A percentile compares a stretch with the other conserved stretches of the same genome.
phyloP scores from a whole-genome alignment of 2,888 invertebrate species.

The Drosophila longiperda region DNA sequence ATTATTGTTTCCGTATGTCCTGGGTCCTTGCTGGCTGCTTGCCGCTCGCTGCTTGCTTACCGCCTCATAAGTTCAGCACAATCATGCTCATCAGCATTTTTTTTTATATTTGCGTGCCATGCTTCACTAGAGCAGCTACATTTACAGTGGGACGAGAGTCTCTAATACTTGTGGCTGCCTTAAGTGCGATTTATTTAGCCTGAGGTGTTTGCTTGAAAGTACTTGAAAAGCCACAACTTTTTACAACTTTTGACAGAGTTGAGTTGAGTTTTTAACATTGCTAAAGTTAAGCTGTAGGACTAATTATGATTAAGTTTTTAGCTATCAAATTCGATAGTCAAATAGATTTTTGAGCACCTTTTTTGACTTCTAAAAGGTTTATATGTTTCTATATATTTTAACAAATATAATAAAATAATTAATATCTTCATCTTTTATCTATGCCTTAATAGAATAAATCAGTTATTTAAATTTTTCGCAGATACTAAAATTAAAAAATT shows the following conservation, averaged over 20 bases:
- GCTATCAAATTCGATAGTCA: background rate
- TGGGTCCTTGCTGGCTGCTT: slow-evolving; percentile 68
- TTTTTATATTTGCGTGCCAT: slow-evolving; percentile 28
- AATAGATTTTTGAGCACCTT: background rate
- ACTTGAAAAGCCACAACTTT: slow-evolving; percentile 19
- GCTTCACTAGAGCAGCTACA: slow-evolving; percentile 21
- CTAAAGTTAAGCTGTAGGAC: background rate
- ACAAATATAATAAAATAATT: background rate
- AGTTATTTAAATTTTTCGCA: background rate
- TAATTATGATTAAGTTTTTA: background rate
- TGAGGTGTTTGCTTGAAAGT: slow-evolving; percentile 8
- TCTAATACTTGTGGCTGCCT: slow-evolving; percentile 8
- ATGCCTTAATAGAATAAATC: background rate
- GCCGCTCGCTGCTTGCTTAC: slow-evolving; percentile 37
- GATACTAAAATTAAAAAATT: background rate
- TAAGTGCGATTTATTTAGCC: slow-evolving; percentile 22
- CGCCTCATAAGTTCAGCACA: slow-evolving; percentile 69
- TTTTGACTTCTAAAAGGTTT: background rate
- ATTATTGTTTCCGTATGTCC: slow-evolving; percentile 83
- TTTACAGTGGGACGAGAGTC: slow-evolving; percentile 43
- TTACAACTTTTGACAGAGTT: background rate
- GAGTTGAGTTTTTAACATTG: background rate
- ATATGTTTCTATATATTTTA: background rate
- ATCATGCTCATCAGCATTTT: slow-evolving; percentile 74
- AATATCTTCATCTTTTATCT: background rate